Base-by-base conservation (phyloP, 2,888 invertebrate species). In the Luperina nickerlii region DNA sequence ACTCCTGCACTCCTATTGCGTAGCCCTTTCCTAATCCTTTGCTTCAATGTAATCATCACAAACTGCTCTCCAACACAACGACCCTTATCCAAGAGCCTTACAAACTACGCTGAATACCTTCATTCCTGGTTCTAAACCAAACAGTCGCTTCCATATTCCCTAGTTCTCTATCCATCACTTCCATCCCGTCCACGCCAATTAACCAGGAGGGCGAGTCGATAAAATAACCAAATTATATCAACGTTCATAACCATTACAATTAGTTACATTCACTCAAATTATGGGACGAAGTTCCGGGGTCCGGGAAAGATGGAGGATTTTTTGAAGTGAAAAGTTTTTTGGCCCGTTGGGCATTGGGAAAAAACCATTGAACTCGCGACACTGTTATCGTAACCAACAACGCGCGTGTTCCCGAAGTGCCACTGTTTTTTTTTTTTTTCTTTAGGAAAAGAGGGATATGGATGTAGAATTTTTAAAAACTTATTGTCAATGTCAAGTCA, bases 221-320 rank as follows among this genome's bases (percentile, higher is more conserved):
- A 91, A 92, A 92, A 91, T 94, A 94, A 95, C 93, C 90, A 90
- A 95, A 94, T 95, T 94, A 94, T 90, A 90, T 92, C 85, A 89
- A 88, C 87, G 87, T 88, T 91, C 87, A 82, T n/a, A 76, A 81
- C 83, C 76, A 83, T 84, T 81, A 83, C 81, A 82, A 85, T 81
- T 87, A 84, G 73, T 65, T 78, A 83, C 79, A 80, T 80, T 84
- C 65, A 72, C 72, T 74, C 75, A 78, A 83, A 84, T 79, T 73
- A 74, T 79, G 66, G 67, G 67, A 68, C 24, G 24, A 27, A 38
- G n/a, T 74, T 67, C 32, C 38, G 32, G 24, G 24, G 57, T n/a
- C 5, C n/a, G 48, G 48, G 24, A 48, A 73, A 8, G 18, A 3
- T 13, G 27, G 20, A 18, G 0, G 38, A 45, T 45, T 24, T 13